phyloP scores from a whole-genome alignment of 2,797 vertebrate genomes.

The Pantherophis vulpinus region DNA sequence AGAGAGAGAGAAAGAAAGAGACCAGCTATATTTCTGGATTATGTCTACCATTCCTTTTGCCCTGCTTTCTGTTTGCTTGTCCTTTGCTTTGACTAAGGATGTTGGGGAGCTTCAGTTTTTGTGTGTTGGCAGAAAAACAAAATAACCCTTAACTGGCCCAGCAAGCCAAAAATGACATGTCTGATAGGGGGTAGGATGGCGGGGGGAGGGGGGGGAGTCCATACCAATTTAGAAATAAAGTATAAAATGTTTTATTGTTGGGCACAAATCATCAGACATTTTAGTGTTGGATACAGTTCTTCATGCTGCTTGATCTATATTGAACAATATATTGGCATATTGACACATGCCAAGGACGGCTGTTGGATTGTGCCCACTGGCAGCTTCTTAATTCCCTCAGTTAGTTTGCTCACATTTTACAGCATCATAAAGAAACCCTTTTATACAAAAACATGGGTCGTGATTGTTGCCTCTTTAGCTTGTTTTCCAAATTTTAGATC shows the following conservation, averaged over 20 bases:
- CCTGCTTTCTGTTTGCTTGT: slow-evolving; percentile 57
- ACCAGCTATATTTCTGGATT: slow-evolving; percentile 55
- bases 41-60: slow-evolving; percentile 71
- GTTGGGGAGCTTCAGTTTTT: slow-evolving; percentile 58
- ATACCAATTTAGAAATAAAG: slow-evolving; percentile 77
- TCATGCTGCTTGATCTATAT: slow-evolving; percentile 2
- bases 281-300: neutral
- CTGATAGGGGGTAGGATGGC: slow-evolving; percentile 56
- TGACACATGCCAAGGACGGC: neutral
- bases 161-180: slow-evolving; percentile 87
- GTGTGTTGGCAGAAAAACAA: slow-evolving; percentile 37
- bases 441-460: slow-evolving; percentile 68
- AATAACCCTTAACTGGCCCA: slow-evolving; percentile 65
- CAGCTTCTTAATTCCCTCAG: slow-evolving; percentile 58
- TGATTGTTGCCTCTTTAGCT: slow-evolving; percentile 70
- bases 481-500: slow-evolving; percentile 63
- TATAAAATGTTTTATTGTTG: slow-evolving; percentile 53
- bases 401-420: slow-evolving; percentile 71
- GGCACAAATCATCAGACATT: neutral
- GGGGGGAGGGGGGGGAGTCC: slow-evolving; percentile 54
- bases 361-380: slow-evolving; percentile 39
- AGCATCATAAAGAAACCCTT: slow-evolving; percentile 69
- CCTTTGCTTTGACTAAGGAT: slow-evolving; percentile 59
- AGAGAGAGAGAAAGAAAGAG: neutral
- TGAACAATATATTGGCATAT: neutral